These are phyloP conservation scores for Anthrax anthrax DNA, from an alignment of 2,888 invertebrate species.

Conservation along the genomic window DNA sequence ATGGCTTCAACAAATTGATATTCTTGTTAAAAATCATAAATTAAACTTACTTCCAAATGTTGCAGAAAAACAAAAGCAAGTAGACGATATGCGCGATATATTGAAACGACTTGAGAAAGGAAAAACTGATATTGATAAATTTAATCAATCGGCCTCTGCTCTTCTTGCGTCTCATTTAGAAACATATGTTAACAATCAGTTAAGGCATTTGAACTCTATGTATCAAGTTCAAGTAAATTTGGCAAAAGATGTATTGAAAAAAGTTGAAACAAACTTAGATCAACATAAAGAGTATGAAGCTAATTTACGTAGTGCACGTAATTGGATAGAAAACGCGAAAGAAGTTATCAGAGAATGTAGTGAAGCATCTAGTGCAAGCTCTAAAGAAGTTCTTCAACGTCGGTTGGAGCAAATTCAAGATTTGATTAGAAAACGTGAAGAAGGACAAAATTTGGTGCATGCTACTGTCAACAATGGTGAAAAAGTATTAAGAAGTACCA, in stretches of 20 bases:
- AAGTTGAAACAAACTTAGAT: conserved; percentile 75
- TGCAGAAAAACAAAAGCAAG: conserved; percentile 73
- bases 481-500: conserved; percentile 72
- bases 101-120: conserved; percentile 60
- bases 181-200: conserved; percentile 73
- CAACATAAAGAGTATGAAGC: conserved; percentile 71
- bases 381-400: conserved; percentile 68
- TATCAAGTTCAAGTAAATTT: conserved; percentile 80
- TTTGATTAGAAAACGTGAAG: conserved; percentile 64
- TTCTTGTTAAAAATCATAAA: conserved; percentile 80
- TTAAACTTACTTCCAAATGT: conserved; percentile 64
- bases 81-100: conserved; percentile 64
- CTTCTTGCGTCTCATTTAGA: conserved; percentile 72
- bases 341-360: conserved; percentile 67
- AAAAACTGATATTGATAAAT: conserved; percentile 66
- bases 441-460: conserved; percentile 76
- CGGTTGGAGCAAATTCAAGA: conserved; percentile 68
- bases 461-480: conserved; percentile 80
- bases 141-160: conserved; percentile 63
- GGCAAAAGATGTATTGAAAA: conserved; percentile 78
- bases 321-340: conserved; percentile 79
- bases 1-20: conserved; percentile 86
- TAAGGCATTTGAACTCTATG: conserved; percentile 71
- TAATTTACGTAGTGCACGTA: conserved; percentile 58
- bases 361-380: conserved; percentile 61